phyloP scores from a whole-genome alignment of 2,888 invertebrate genomes.

The Lypha dubia region DNA sequence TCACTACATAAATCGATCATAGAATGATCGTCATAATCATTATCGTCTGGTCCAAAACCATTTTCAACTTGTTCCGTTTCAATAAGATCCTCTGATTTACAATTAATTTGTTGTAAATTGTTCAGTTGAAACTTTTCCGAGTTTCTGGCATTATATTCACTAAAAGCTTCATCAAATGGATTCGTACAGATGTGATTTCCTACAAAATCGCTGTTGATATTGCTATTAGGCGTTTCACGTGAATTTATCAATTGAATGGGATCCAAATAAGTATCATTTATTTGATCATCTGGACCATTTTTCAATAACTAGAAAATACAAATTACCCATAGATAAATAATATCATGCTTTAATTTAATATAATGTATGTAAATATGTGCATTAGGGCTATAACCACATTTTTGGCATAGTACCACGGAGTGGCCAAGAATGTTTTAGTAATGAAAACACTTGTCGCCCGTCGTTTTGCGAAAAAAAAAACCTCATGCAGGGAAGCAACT shows the following conservation, averaged over 20 bases:
- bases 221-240: slow-evolving; percentile 55
- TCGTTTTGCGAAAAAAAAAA: no score
- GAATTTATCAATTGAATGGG: slow-evolving; percentile 67
- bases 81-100: slow-evolving; percentile 18
- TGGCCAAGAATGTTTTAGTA: no score
- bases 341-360: neutral
- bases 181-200: slow-evolving; percentile 58
- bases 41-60: slow-evolving; percentile 63
- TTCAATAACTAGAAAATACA: slow-evolving; percentile 45
- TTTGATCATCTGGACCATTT: slow-evolving; percentile 56
- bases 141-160: slow-evolving; percentile 53
- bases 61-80: slow-evolving; percentile 47
- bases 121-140: neutral
- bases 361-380: no score
- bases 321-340: neutral
- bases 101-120: slow-evolving; percentile 25
- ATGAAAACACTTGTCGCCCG: no score
- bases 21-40: slow-evolving; percentile 72
- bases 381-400: no score
- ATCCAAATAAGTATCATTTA: slow-evolving; percentile 62
- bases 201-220: slow-evolving; percentile 61
- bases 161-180: slow-evolving; percentile 68
- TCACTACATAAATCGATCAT: slow-evolving; percentile 73
- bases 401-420: no score
- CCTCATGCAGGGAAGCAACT: no score